phyloP scores from a whole-genome alignment of 2,797 vertebrate genomes.

The Trematomus bernacchii region DNA sequence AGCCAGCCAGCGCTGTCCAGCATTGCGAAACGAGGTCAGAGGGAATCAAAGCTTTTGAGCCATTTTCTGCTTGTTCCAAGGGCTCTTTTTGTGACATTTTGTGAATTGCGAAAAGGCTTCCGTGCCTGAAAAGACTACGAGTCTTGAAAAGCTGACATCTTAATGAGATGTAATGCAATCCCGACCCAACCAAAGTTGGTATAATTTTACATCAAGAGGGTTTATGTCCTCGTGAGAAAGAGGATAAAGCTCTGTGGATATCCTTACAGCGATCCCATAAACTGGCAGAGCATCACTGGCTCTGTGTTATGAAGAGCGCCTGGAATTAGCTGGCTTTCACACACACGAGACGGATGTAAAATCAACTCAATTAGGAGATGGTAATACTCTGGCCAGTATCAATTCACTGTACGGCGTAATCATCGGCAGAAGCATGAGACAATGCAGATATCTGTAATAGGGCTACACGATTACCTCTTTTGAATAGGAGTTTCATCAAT shows the following conservation, averaged over 20 bases:
- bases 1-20: constrained; percentile 37
- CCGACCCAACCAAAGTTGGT: constrained; percentile 68
- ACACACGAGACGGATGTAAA: constrained; percentile 47
- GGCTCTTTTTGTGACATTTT: constrained; percentile 17
- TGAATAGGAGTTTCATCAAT: constrained; percentile 61
- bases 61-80: constrained; percentile 24
- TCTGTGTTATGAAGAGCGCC: constrained; percentile 42
- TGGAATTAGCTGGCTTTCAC: constrained; percentile 59
- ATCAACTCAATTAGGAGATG: constrained; percentile 60
- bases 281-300: constrained; percentile 62
- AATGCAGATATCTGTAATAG: constrained; percentile 38
- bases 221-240: constrained; percentile 65
- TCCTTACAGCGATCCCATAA: constrained; percentile 51
- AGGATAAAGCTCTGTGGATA: constrained; percentile 64
- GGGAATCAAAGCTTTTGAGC: constrained; percentile 17
- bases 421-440: constrained; percentile 36
- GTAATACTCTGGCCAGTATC: constrained; percentile 44
- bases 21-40: constrained; percentile 51
- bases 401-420: constrained; percentile 51
- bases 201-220: constrained; percentile 71
- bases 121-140: constrained; percentile 31
- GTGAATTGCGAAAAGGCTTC: constrained; percentile 31
- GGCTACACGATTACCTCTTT: constrained; percentile 60
- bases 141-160: constrained; percentile 64
- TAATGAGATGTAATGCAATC: constrained; percentile 71